phyloP scores from a whole-genome alignment of 2,888 invertebrate species.

The Lepidocyrtinus sp. region DNA sequence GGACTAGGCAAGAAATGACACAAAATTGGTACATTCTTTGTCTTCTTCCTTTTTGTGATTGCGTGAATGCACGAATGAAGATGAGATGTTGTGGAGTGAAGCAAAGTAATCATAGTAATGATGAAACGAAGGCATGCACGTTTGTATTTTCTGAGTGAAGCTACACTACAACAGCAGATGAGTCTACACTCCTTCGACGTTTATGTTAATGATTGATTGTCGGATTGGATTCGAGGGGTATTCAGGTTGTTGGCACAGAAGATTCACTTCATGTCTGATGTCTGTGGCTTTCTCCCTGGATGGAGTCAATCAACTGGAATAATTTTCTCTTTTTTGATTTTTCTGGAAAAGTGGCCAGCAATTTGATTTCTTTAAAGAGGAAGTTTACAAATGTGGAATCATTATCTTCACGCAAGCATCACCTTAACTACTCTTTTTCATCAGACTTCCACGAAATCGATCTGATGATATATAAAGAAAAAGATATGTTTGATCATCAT shows the following conservation, averaged over 20 bases:
- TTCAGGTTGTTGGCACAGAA: background rate
- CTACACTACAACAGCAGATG: background rate
- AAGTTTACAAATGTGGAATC: too few relatives aligned
- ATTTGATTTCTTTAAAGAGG: constrained; percentile 2
- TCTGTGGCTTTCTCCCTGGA: background rate
- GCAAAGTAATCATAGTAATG: constrained; percentile 14
- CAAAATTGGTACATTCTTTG: constrained; percentile 39
- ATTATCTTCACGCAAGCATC: constrained; percentile 4
- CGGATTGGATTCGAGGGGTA: background rate
- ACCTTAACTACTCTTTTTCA: too few relatives aligned
- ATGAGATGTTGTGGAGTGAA: constrained; percentile 1
- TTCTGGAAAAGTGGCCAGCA: background rate
- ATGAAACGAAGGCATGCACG: background rate
- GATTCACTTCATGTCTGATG: background rate
- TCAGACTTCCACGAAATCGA: too few relatives aligned
- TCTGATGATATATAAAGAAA: too few relatives aligned
- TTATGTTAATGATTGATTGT: background rate
- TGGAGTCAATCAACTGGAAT: constrained; percentile 34
- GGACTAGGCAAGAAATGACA: constrained; percentile 37
- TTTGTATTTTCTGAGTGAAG: background rate
- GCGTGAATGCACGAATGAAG: constrained; percentile 20
- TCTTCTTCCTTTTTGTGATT: constrained; percentile 12
- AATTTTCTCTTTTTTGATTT: constrained; percentile 21
- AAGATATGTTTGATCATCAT: too few relatives aligned
- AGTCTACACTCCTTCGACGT: background rate